Conservation (phyloP, 2,888 invertebrate species). For the Tenthredo scrophulariae region DNA sequence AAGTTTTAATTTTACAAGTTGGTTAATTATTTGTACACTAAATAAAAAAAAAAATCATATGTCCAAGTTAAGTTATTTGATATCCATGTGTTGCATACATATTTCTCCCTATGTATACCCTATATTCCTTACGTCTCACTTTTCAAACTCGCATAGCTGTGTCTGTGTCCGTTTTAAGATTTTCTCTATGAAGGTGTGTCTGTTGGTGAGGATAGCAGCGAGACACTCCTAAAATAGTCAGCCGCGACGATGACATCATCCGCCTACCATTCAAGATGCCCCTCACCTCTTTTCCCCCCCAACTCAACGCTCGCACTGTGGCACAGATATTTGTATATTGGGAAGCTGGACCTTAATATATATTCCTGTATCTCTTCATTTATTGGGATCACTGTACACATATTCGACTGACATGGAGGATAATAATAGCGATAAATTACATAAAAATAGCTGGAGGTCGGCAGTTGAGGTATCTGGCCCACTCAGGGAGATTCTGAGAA, state of each 20-base stretch:
- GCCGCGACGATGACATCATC: slow-evolving; percentile 73
- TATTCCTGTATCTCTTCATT: slow-evolving; percentile 51
- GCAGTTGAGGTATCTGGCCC: slow-evolving; percentile 51
- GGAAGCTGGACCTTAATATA: slow-evolving; percentile 41
- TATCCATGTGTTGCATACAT: slow-evolving; percentile 62
- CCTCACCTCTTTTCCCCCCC: slow-evolving; percentile 26
- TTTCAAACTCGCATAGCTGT: neutral
- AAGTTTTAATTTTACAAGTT: slow-evolving; percentile 62
- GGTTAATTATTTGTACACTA: slow-evolving; percentile 75
- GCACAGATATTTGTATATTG: slow-evolving; percentile 42
- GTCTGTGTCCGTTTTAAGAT: slow-evolving; percentile 43
- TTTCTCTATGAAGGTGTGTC: slow-evolving; percentile 19
- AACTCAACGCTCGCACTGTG: slow-evolving; percentile 15
- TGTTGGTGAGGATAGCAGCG: slow-evolving; percentile 56
- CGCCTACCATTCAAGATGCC: slow-evolving; percentile 66
- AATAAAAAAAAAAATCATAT: slow-evolving; percentile 68
- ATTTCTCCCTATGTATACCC: slow-evolving; percentile 35
- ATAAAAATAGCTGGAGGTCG: slow-evolving; percentile 56
- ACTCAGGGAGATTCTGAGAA: slow-evolving; percentile 53
- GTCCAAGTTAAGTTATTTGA: slow-evolving; percentile 72
- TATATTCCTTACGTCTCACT: slow-evolving; percentile 15
- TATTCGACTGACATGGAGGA: slow-evolving; percentile 48
- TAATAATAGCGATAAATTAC: slow-evolving; percentile 54
- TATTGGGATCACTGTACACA: slow-evolving; percentile 49
- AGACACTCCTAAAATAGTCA: slow-evolving; percentile 76